Conservation (phyloP, 1,140 invertebrate genomes). For the Pseudoatta argentina region DNA sequence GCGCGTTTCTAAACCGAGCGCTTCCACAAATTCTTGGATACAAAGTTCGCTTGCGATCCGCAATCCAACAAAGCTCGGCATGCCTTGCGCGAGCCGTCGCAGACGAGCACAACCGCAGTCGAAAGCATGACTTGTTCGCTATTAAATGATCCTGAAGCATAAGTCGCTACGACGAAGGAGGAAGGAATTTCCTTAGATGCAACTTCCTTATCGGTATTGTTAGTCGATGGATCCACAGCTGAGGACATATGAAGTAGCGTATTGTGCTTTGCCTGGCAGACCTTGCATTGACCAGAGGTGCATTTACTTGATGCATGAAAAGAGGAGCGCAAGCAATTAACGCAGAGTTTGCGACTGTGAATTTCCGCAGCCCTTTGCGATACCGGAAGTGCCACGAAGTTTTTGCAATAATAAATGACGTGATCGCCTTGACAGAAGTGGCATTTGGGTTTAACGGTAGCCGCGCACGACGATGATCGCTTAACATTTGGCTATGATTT, state of each 20-base stretch:
- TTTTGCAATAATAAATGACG: neutral
- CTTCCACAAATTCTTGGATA: neutral
- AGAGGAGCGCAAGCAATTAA: neutral
- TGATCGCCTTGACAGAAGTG: neutral
- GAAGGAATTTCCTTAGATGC: too few species aligned
- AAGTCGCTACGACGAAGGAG: fast-evolving
- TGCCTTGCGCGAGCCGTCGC: fast-evolving
- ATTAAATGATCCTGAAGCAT: too few species aligned
- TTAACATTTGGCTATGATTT: too few species aligned
- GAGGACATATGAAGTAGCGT: neutral
- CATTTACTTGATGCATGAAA: neutral
- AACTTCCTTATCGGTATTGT: too few species aligned
- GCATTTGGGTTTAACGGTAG: neutral
- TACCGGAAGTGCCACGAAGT: neutral
- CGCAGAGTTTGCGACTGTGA: neutral
- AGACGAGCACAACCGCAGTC: neutral
- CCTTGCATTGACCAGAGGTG: neutral
- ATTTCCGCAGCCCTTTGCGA: neutral
- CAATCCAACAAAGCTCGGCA: neutral
- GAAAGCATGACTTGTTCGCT: neutral
- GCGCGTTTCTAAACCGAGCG: neutral
- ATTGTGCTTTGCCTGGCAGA: neutral
- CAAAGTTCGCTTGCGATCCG: neutral
- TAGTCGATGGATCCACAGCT: fast-evolving
- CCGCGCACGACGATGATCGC: too few species aligned